Conservation (phyloP, 2,113 vertebrate species). For the Brienomyrus longianalis region DNA sequence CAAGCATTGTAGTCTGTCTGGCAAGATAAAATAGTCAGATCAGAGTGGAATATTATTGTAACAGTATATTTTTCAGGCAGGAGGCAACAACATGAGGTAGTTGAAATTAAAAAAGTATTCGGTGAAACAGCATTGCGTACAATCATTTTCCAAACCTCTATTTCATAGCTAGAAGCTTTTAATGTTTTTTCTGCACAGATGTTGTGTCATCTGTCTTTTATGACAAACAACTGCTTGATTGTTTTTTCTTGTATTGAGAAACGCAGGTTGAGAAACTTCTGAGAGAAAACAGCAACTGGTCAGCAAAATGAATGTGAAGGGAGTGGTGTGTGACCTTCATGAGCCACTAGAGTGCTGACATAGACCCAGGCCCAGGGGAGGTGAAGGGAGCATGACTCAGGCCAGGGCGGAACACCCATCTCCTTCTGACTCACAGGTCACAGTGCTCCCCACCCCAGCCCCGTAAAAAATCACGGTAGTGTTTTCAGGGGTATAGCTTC, state of each 20-base stretch:
- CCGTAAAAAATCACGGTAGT: neutral
- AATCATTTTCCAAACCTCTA: constrained; percentile 14
- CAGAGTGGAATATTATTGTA: constrained; percentile 27
- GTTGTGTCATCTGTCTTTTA: neutral
- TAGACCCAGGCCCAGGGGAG: constrained; percentile 2
- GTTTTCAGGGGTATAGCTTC: neutral
- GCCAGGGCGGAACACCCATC: constrained; percentile 21
- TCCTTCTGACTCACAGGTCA: constrained; percentile 25
- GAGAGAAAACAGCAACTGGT: constrained; percentile 28
- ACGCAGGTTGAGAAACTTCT: constrained; percentile 15
- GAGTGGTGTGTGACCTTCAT: neutral
- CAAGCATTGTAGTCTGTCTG: constrained; percentile 19
- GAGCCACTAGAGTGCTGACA: constrained; percentile 22
- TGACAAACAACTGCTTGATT: neutral
- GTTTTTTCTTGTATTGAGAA: constrained; percentile 13
- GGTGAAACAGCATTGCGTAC: constrained; percentile 12
- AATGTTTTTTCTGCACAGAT: constrained; percentile 21
- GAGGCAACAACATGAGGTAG: neutral
- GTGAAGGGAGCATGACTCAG: constrained; percentile 10
- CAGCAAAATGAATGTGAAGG: neutral
- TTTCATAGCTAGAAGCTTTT: neutral
- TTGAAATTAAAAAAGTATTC: constrained; percentile 13
- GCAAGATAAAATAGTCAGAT: constrained; percentile 11
- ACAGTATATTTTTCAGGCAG: constrained; percentile 20
- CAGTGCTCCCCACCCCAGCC: constrained; percentile 30